Percentiles rank a stretch among this genome's conserved stretches.
phyloP scores from a whole-genome alignment of 2,113 vertebrate genomes.

The Calyptommatus sinebrachiatus region DNA sequence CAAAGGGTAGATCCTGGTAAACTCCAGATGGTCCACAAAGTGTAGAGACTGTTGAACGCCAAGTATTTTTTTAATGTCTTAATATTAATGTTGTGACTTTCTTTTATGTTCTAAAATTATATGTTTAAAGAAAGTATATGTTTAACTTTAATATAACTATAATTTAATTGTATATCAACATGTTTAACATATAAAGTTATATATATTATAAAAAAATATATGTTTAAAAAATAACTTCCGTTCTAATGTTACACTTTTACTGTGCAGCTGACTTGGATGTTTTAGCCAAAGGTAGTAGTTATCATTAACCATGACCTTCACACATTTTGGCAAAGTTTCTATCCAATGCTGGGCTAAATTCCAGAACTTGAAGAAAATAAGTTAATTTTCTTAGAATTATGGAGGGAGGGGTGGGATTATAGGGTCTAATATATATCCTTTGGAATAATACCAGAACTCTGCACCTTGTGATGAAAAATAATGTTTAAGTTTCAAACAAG shows the following conservation, averaged over 20 bases:
- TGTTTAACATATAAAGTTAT: too few relatives aligned
- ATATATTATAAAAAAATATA: slow-evolving; percentile 2
- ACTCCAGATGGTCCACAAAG: too few relatives aligned
- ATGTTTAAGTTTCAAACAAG: neutral
- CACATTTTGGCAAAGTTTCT: neutral
- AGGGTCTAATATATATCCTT: neutral
- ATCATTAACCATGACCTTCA: neutral
- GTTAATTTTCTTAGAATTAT: neutral
- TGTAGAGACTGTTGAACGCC: too few relatives aligned
- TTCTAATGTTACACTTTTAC: slow-evolving; percentile 14
- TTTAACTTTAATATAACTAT: too few relatives aligned
- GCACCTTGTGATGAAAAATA: too few relatives aligned
- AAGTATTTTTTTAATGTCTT: too few relatives aligned
- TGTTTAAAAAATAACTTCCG: slow-evolving; percentile 21
- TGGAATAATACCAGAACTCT: neutral
- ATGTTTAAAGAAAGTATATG: neutral
- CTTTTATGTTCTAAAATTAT: slow-evolving; percentile 23
- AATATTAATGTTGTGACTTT: too few relatives aligned
- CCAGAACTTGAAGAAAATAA: neutral
- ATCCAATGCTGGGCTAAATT: slow-evolving; percentile 3
- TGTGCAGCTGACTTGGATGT: neutral
- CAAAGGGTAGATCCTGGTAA: too few relatives aligned
- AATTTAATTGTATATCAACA: too few relatives aligned
- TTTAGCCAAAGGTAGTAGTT: neutral
- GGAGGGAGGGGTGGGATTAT: neutral